Conservation (phyloP, 2,888 invertebrate species). For the Microchrysa polita region DNA sequence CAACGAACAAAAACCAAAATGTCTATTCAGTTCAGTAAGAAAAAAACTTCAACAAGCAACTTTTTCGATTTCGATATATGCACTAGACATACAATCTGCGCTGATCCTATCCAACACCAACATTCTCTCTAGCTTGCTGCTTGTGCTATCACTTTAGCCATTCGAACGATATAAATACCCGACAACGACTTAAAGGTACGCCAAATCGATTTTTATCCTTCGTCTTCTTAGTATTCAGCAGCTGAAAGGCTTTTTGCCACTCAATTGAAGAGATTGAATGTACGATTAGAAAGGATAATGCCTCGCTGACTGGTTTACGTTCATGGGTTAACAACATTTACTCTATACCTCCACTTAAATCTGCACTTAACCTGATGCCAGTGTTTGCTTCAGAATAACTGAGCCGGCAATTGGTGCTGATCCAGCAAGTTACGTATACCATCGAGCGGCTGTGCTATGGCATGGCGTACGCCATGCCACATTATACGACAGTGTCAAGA, state of each 20-base stretch:
- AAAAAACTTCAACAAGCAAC: constrained; percentile 12
- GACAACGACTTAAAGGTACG: constrained; percentile 29
- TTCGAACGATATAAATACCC: constrained; percentile 28
- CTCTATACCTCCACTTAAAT: constrained; percentile 33
- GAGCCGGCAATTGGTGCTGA: too few relatives aligned
- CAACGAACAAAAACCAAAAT: background rate
- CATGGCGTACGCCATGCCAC: background rate
- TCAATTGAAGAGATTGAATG: constrained; percentile 43
- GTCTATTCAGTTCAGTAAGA: too few relatives aligned
- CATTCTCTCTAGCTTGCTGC: background rate
- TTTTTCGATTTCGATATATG: background rate
- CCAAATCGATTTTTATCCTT: constrained; percentile 36
- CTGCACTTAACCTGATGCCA: constrained; percentile 38
- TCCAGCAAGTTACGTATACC: too few relatives aligned
- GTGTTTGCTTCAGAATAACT: constrained; percentile 2
- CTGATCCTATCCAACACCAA: constrained; percentile 1
- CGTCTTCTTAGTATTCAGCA: constrained; percentile 25
- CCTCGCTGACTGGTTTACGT: constrained; percentile 43
- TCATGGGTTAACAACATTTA: constrained; percentile 42
- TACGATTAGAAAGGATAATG: constrained; percentile 44
- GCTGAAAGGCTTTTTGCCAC: constrained; percentile 44
- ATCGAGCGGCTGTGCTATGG: too few relatives aligned
- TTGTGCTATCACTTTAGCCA: background rate
- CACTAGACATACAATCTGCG: background rate
- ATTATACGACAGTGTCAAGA: background rate